Conservation (phyloP, 2,797 vertebrate genomes). For the Chloroceryle inda region DNA sequence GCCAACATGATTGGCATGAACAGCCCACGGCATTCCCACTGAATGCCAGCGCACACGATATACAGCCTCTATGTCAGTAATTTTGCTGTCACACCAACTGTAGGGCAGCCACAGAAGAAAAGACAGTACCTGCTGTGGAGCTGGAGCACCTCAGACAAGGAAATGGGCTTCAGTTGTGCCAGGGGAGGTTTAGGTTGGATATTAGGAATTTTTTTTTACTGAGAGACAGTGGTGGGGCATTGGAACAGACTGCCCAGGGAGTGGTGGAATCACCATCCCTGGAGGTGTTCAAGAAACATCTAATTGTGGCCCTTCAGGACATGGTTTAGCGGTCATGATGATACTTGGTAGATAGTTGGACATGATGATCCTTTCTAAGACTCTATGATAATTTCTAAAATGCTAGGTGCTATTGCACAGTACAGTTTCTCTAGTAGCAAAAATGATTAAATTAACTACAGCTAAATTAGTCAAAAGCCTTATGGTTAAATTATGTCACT, state of each 20-base stretch:
- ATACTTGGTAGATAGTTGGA: too few relatives aligned
- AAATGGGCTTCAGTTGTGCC: too few relatives aligned
- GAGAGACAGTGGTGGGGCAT: too few relatives aligned
- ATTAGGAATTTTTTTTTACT: too few relatives aligned
- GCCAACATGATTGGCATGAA: accelerated
- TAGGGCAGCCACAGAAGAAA: too few relatives aligned
- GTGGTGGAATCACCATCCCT: too few relatives aligned
- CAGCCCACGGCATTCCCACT: accelerated
- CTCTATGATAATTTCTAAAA: neutral
- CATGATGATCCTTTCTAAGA: too few relatives aligned
- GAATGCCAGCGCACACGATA: neutral
- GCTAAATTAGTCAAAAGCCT: neutral
- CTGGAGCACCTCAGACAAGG: neutral
- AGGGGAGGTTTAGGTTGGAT: too few relatives aligned
- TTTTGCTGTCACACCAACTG: neutral
- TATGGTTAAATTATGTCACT: neutral
- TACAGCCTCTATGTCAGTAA: neutral
- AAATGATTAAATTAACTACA: neutral
- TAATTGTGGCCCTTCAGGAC: too few relatives aligned
- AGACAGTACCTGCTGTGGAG: neutral
- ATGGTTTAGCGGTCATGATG: too few relatives aligned
- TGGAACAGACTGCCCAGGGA: too few relatives aligned
- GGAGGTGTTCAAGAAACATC: too few relatives aligned
- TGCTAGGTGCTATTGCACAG: neutral
- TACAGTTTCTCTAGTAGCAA: neutral